phyloP scores from a whole-genome alignment of 2,888 invertebrate genomes.

The Dryobota labecula region DNA sequence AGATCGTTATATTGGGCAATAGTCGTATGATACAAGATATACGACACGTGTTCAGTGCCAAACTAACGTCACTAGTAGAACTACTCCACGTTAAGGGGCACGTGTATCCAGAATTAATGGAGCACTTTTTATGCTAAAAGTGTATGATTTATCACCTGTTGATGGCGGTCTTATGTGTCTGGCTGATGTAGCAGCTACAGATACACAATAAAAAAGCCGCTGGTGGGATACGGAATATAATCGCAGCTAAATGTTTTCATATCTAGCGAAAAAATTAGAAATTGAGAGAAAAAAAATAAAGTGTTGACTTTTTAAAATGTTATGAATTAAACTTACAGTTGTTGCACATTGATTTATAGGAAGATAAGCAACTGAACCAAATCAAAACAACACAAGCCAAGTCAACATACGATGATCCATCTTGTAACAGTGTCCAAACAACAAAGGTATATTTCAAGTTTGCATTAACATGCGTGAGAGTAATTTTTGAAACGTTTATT shows the following conservation, averaged over 20 bases:
- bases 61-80: slow-evolving; percentile 37
- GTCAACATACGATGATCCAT: neutral
- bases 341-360: neutral
- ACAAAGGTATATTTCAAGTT: slow-evolving; percentile 2
- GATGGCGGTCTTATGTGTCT: neutral
- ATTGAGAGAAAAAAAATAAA: neutral
- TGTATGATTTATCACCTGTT: slow-evolving; percentile 32
- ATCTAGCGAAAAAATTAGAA: slow-evolving; percentile 10
- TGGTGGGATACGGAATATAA: neutral
- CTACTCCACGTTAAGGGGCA: slow-evolving; percentile 38
- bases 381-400: slow-evolving; percentile 28
- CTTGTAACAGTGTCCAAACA: slow-evolving; percentile 26
- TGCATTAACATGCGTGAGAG: slow-evolving; percentile 10
- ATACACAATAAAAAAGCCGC: neutral
- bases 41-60: slow-evolving; percentile 45
- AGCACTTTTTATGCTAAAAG: slow-evolving; percentile 43
- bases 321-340: neutral
- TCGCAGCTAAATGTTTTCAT: slow-evolving; percentile 6
- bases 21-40: slow-evolving; percentile 22
- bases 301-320: neutral
- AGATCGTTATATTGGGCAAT: slow-evolving; percentile 40
- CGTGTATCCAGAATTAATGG: slow-evolving; percentile 37
- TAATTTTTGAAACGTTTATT: slow-evolving; percentile 36
- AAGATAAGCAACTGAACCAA: slow-evolving; percentile 2
- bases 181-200: neutral